Conservation (phyloP, 1,140 invertebrate species). For the Phortica variegata region DNA sequence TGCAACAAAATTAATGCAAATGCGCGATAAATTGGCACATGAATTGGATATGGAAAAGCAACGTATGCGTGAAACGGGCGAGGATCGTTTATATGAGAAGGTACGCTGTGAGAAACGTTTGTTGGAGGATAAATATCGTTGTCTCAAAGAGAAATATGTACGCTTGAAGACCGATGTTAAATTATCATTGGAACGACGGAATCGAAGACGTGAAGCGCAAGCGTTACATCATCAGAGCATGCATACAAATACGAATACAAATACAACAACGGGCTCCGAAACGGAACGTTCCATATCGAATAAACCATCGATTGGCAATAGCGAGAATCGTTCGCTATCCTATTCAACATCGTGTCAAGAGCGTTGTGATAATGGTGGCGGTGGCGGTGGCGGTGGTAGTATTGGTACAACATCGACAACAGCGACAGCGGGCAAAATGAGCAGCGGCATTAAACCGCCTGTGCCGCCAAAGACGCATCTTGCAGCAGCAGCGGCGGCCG, state of each 20-base stretch:
- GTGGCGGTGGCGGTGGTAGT: slow-evolving; percentile 8
- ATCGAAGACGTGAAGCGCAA: slow-evolving; percentile 64
- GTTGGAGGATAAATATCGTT: slow-evolving; percentile 75
- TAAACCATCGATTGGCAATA: slow-evolving; percentile 58
- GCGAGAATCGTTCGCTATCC: slow-evolving; percentile 46
- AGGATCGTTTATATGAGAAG: slow-evolving; percentile 65
- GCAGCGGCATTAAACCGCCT: slow-evolving; percentile 25
- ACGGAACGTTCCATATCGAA: slow-evolving; percentile 73
- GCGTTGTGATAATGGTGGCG: slow-evolving; percentile 6
- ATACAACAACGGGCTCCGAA: slow-evolving; percentile 69
- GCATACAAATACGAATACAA: slow-evolving; percentile 33
- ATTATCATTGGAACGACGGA: slow-evolving; percentile 63
- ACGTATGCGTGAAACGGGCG: slow-evolving; percentile 50
- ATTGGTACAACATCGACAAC: background rate
- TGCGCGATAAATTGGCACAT: slow-evolving; percentile 64
- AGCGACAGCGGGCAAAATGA: no score
- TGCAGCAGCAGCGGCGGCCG: background rate
- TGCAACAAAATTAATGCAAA: slow-evolving; percentile 64
- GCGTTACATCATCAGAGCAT: slow-evolving; percentile 36
- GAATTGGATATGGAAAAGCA: slow-evolving; percentile 62
- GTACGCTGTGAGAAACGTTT: slow-evolving; percentile 71
- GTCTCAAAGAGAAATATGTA: slow-evolving; percentile 77
- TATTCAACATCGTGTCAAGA: slow-evolving; percentile 35
- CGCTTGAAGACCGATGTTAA: slow-evolving; percentile 77
- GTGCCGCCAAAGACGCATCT: slow-evolving; percentile 41